phyloP scores from a whole-genome alignment of 2,797 vertebrate species.

The Lepus townsendii region DNA sequence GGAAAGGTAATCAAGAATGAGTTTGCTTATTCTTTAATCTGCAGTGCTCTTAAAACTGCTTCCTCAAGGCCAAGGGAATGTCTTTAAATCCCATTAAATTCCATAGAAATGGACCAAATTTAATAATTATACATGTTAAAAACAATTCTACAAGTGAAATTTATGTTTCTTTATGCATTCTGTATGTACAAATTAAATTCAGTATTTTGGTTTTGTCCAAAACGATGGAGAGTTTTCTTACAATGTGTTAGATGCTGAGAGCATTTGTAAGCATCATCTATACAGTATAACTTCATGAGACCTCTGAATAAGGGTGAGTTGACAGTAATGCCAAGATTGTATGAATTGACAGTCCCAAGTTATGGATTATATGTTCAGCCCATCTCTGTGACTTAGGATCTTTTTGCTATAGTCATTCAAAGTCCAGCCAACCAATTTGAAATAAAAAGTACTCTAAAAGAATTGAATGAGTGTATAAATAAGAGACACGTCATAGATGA shows the following conservation, averaged over 20 bases:
- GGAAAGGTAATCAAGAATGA: neutral
- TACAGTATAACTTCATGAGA: constrained; percentile 21
- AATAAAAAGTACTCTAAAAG: constrained; percentile 35
- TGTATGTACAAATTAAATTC: constrained; percentile 33
- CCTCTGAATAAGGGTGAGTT: constrained; percentile 6
- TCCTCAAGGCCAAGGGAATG: constrained; percentile 31
- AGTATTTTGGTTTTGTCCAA: neutral
- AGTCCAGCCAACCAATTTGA: constrained; percentile 35
- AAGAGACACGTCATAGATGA: neutral
- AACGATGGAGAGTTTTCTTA: constrained; percentile 13
- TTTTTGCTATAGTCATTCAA: neutral
- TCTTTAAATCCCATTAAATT: constrained; percentile 51
- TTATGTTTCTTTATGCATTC: neutral
- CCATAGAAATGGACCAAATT: neutral
- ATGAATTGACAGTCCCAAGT: neutral
- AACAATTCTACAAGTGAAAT: neutral
- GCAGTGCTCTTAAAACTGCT: constrained; percentile 2
- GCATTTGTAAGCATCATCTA: constrained; percentile 32
- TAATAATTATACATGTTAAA: constrained; percentile 19
- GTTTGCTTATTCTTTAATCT: constrained; percentile 5
- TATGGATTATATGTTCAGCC: constrained; percentile 17
- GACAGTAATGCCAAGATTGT: neutral
- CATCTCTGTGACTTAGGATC: neutral
- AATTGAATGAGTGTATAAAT: constrained; percentile 9
- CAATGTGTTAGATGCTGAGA: neutral